Percentiles rank a stretch among this genome's conserved stretches.
Evolutionary conservation across 2,113 vertebrate species (phyloP).

Genomic region (Mesocricetus auratus): DNA sequence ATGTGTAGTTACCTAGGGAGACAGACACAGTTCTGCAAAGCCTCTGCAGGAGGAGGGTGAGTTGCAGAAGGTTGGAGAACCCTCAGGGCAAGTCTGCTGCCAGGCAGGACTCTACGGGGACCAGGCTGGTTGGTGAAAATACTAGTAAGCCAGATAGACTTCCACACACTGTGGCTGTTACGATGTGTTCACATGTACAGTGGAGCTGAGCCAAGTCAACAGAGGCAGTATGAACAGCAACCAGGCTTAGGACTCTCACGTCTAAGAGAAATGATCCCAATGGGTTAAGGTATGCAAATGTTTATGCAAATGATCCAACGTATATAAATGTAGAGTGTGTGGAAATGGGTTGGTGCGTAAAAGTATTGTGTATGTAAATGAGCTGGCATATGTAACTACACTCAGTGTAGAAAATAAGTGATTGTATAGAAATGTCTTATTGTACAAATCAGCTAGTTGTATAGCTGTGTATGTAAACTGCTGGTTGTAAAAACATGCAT

Average conservation of each 20-base stretch:
- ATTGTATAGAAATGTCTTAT: not conserved
- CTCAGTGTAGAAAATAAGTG: not conserved
- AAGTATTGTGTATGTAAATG: not conserved
- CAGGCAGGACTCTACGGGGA: fast-evolving
- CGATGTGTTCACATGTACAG: fast-evolving
- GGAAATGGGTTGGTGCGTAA: not conserved
- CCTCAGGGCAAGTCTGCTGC: not conserved
- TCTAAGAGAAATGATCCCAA: not conserved
- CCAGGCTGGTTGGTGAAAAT: not conserved
- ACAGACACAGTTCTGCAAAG: not conserved
- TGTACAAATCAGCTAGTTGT: not conserved
- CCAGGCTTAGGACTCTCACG: not conserved
- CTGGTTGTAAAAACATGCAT: not conserved
- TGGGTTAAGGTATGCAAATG: not conserved
- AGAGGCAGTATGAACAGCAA: not conserved
- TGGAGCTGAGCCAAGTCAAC: no score
- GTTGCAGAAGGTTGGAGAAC: not conserved
- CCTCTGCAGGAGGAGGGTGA: not conserved
- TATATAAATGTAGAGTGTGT: no score
- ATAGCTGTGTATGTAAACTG: not conserved
- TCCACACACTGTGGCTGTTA: fast-evolving
- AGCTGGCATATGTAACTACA: not conserved
- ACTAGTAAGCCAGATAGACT: not conserved
- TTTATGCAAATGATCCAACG: not conserved
- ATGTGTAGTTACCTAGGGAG: not conserved